Conservation (phyloP, 2,888 invertebrate species). For the Mesopsocus fuscifrons region DNA sequence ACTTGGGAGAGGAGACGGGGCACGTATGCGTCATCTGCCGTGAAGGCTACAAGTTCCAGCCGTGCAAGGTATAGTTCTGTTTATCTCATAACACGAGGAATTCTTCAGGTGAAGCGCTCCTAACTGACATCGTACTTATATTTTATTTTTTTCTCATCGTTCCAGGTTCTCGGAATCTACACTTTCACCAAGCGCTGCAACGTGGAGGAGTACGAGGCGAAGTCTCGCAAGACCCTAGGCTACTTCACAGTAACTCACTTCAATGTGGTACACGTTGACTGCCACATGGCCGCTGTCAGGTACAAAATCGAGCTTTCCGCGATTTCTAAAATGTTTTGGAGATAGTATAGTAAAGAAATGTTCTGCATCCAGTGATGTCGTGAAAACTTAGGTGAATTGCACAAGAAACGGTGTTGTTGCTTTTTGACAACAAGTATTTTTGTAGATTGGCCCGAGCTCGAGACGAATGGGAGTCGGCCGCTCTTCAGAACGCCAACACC, state of each 20-base stretch:
- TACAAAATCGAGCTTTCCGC: constrained; percentile 22
- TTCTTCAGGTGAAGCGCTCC: constrained; percentile 17
- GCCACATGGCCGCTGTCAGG: constrained; percentile 91
- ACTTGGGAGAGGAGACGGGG: constrained; percentile 88
- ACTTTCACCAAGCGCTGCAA: constrained; percentile 91
- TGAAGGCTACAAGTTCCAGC: constrained; percentile 92
- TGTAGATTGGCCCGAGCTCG: constrained; percentile 40
- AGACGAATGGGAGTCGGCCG: constrained; percentile 97
- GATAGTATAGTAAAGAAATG: too few relatives aligned
- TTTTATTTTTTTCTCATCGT: constrained; percentile 22
- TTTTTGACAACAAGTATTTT: constrained; percentile 11
- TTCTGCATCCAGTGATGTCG: too few relatives aligned
- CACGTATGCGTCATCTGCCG: constrained; percentile 93
- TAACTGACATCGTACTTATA: background rate
- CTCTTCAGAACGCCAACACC: constrained; percentile 93
- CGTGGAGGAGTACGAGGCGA: constrained; percentile 81
- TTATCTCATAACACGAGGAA: too few relatives aligned
- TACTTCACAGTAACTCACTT: constrained; percentile 96
- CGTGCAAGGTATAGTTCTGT: too few relatives aligned
- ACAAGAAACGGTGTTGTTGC: constrained; percentile 13
- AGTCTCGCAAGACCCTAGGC: constrained; percentile 68
- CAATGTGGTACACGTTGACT: constrained; percentile 95
- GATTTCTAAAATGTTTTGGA: background rate
- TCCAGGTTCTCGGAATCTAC: constrained; percentile 89
- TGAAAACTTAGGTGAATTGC: too few relatives aligned